phyloP scores from a whole-genome alignment of 2,888 invertebrate species.

The Malthinus flaveolus region DNA sequence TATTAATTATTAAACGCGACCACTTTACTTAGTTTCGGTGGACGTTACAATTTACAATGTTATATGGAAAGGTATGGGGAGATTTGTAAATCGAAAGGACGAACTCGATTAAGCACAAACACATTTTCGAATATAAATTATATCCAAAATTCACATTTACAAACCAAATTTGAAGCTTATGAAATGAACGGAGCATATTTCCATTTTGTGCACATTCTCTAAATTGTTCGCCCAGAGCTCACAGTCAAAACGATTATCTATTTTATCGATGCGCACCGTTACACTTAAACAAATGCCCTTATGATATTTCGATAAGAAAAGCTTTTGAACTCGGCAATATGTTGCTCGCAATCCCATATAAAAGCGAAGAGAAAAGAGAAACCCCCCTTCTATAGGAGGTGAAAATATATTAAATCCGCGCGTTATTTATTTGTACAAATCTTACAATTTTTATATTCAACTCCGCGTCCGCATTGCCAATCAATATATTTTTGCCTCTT shows the following conservation, averaged over 20 bases:
- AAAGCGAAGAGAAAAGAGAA: too few species aligned
- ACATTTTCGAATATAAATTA: conserved; percentile 23
- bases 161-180: conserved; percentile 23
- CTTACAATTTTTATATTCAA: too few species aligned
- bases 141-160: conserved; percentile 20
- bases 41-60: background rate
- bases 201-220: conserved; percentile 8
- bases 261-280: conserved; percentile 11
- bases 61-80: too few species aligned
- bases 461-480: too few species aligned
- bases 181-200: conserved; percentile 7
- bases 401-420: too few species aligned
- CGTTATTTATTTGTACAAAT: too few species aligned
- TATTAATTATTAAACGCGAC: background rate
- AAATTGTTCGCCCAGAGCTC: conserved; percentile 8
- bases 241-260: conserved; percentile 10
- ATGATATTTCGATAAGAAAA: conserved; percentile 1
- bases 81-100: background rate
- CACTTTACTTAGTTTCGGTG: background rate
- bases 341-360: background rate
- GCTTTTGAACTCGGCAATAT: background rate
- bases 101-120: conserved; percentile 18
- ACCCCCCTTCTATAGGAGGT: too few species aligned
- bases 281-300: conserved; percentile 4
- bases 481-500: too few species aligned